These are phyloP conservation scores for Eulacestoma nigropectus DNA, from an alignment of 2,113 vertebrate species.

Conservation along the genomic window DNA sequence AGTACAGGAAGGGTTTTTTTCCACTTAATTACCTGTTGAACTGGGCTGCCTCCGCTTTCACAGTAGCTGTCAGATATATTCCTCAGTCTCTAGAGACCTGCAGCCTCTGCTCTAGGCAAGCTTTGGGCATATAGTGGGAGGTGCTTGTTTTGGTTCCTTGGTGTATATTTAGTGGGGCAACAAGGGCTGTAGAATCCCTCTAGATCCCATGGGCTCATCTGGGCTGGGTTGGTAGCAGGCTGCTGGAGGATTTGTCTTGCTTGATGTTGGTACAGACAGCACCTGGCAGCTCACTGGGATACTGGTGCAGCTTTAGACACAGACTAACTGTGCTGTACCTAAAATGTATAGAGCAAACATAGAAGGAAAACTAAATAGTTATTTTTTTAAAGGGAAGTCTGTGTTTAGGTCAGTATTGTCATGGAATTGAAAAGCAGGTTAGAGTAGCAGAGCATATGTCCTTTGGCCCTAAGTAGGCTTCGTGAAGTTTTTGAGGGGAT, in stretches of 20 bases:
- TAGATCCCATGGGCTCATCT: rapidly evolving
- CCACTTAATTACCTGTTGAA: neutral
- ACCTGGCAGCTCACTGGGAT: neutral
- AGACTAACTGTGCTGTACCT: neutral
- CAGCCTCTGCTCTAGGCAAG: neutral
- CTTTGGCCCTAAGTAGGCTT: neutral
- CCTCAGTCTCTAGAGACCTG: neutral
- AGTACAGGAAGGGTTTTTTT: neutral
- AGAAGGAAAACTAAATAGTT: neutral
- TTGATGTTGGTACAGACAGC: neutral
- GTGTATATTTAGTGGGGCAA: neutral
- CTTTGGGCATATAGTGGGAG: neutral
- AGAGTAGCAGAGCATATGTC: neutral
- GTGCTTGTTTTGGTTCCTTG: neutral
- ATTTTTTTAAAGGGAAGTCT: neutral
- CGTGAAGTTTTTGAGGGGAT: neutral
- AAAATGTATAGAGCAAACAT: neutral
- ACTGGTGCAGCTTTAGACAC: neutral
- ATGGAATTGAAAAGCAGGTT: neutral
- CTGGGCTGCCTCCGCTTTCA: neutral
- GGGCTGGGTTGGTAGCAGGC: neutral
- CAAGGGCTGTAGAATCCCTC: neutral
- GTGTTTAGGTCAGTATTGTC: neutral
- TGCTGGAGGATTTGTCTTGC: neutral
- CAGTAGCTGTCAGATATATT: neutral